These are phyloP conservation scores for Drosophila nannoptera DNA, from an alignment of 1,140 invertebrate species.

Conservation along the genomic window DNA sequence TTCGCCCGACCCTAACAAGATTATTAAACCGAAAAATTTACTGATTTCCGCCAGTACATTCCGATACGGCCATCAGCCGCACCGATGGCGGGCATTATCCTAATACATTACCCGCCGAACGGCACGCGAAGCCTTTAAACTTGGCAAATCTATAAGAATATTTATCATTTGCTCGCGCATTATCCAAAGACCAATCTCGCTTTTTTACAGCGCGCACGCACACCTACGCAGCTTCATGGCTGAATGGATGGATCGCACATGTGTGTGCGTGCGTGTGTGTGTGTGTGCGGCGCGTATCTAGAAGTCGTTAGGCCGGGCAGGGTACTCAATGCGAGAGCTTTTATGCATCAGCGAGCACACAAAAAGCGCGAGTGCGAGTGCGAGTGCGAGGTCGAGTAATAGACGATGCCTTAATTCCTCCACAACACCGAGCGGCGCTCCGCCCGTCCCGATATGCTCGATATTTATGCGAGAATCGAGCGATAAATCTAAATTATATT, in stretches of 20 bases:
- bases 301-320: constrained; percentile 65
- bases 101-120: constrained; percentile 5
- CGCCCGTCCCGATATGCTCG: constrained; percentile 48
- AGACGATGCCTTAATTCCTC: constrained; percentile 16
- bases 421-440: too few relatives aligned
- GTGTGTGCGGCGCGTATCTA: constrained; percentile 37
- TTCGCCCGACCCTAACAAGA: too few relatives aligned
- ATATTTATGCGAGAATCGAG: constrained; percentile 75
- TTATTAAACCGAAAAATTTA: too few relatives aligned
- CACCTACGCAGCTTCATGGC: constrained; percentile 9
- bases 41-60: not conserved
- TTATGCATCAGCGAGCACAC: constrained; percentile 68
- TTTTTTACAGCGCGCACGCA: constrained; percentile 1
- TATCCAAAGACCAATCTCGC: constrained; percentile 44
- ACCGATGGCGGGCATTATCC: not conserved
- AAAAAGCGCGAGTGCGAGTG: constrained; percentile 44
- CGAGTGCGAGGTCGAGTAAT: constrained; percentile 34
- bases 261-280: constrained; percentile 10
- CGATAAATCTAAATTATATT: constrained; percentile 76
- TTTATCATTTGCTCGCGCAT: constrained; percentile 53
- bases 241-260: constrained; percentile 38
- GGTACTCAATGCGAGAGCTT: constrained; percentile 62
- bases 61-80: not conserved
- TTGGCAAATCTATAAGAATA: constrained; percentile 48
- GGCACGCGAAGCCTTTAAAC: constrained; percentile 17